Base-by-base conservation (phyloP, 2,797 vertebrate species). In the Acipenser oxyrinchus region DNA sequence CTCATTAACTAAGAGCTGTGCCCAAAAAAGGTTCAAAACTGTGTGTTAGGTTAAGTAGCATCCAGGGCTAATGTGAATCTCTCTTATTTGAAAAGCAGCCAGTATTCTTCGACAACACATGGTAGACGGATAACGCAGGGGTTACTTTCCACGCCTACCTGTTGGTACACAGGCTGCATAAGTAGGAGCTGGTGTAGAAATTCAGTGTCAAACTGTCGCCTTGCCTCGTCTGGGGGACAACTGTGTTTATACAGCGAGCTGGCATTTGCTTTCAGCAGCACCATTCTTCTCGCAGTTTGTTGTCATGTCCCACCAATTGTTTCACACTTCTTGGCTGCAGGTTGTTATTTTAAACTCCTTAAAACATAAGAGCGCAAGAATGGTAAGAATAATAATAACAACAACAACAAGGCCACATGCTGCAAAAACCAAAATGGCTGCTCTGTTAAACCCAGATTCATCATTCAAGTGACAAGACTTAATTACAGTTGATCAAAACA, bases 271-370 rank as follows among this genome's bases (percentile, higher is more conserved):
- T 8, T 65, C 69, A 70, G 66, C 69, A 73, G 63, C 18, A 23
- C 50, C 66, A 55, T 62, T 12, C 7, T 62, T 7, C 72, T 70
- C 6, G 59, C 59, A 60, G 65, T 67, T 76, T 69, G 57, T 50
- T 67, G 71, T 72, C 57, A 74, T 48, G 48, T 55, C 48, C 66
- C 52, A 62, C 62, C 51, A 62, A 15, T 58, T n/a, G 18, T 13
- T 48, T 8, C 51, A 9, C 15, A 51, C 59, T 48, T 61, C 13
- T 8, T n/a, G 52, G 23, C 10, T 8, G 15, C 67, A 69, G 67
- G 70, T 69, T 78, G 78, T 75, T 83, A 76, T 81, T 79, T 66
- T 75, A 68, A 79, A 59, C n/a, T 51, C 68, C 10, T 65, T 37
- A 37, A 37, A 37, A 37, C 37, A 37, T 37, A 37, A 37, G 37